phyloP scores from a whole-genome alignment of 2,888 invertebrate genomes.

The Augiades crinisus region DNA sequence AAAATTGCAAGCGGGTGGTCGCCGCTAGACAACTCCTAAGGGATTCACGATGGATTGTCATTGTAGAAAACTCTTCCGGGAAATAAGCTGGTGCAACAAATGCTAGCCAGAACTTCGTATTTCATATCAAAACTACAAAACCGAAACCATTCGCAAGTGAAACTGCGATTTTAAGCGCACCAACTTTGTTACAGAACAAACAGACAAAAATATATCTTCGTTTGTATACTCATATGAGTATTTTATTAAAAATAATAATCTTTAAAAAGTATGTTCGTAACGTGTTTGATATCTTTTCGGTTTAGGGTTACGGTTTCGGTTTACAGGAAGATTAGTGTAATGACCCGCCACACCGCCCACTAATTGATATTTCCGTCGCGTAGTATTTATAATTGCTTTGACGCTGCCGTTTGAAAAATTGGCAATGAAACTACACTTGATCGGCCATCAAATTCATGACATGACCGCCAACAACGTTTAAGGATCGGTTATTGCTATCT shows the following conservation, averaged over 20 bases:
- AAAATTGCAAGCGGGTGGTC: conserved; percentile 43
- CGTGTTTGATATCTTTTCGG: not conserved
- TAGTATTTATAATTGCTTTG: conserved; percentile 10
- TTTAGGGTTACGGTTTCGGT: no score
- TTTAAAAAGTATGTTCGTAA: no score
- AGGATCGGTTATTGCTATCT: conserved; percentile 9
- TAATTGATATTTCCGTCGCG: conserved; percentile 16
- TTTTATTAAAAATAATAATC: no score
- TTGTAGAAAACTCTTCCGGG: conserved; percentile 45
- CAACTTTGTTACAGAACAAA: no score
- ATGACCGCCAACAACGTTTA: conserved; percentile 14
- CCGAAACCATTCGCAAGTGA: conserved; percentile 1
- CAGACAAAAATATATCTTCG: no score
- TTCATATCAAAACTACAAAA: conserved; percentile 5
- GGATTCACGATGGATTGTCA: conserved; percentile 57
- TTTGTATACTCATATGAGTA: no score
- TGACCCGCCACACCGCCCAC: conserved; percentile 11
- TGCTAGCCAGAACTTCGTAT: conserved; percentile 21
- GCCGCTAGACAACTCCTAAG: conserved; percentile 48
- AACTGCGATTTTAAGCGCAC: no score
- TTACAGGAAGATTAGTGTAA: conserved; percentile 13
- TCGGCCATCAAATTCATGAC: conserved; percentile 17
- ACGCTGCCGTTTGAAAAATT: conserved; percentile 1
- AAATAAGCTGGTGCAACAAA: conserved; percentile 47
- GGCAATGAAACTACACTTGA: conserved; percentile 12